These are phyloP conservation scores for Cecidostiba fungosa DNA, from an alignment of 2,888 invertebrate genomes.

Conservation along the genomic window DNA sequence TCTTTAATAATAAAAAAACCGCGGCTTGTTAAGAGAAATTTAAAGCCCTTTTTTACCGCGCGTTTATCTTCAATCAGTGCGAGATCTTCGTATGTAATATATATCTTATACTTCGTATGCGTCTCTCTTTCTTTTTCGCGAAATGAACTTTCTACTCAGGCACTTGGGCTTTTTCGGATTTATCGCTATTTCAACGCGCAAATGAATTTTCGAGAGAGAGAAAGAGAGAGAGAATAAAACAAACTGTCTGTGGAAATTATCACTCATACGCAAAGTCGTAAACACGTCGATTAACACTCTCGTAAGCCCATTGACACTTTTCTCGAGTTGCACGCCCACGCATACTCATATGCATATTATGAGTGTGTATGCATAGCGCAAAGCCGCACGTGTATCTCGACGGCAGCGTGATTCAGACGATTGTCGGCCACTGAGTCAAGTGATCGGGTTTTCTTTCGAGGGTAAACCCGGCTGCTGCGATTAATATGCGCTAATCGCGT, in stretches of 20 bases:
- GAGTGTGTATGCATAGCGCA: background rate
- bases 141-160: conserved; percentile 45
- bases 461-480: background rate
- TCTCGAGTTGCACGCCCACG: conserved; percentile 40
- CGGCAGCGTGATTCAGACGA: conserved; percentile 10
- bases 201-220: no score
- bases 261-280: background rate
- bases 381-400: background rate
- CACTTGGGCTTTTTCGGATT: background rate
- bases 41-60: conserved; percentile 21
- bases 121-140: background rate
- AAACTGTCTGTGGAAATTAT: background rate
- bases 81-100: conserved; percentile 25
- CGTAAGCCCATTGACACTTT: conserved; percentile 52
- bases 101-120: background rate
- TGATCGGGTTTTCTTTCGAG: conserved; percentile 8
- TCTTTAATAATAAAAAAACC: conserved; percentile 37
- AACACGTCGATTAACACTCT: conserved; percentile 29
- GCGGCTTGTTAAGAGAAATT: conserved; percentile 51
- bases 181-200: no score
- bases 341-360: background rate
- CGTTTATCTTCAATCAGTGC: conserved; percentile 48
- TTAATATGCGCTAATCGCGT: conserved; percentile 19
- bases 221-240: no score
- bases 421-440: conserved; percentile 8